Base-by-base conservation (phyloP, 2,113 vertebrate genomes). In the Sebastes fasciatus region DNA sequence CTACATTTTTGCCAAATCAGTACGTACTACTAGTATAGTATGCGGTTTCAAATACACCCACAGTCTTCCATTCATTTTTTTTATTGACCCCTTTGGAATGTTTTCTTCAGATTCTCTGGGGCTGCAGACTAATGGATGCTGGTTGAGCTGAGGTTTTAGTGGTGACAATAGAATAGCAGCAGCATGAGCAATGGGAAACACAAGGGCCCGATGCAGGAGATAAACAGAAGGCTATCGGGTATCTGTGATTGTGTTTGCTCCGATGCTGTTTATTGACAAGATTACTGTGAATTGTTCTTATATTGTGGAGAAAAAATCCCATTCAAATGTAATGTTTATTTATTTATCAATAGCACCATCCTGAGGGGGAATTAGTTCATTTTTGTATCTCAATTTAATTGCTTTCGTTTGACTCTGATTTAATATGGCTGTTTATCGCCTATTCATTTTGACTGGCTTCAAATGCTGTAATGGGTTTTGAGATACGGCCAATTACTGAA, bases 391-490 rank as follows among this genome's bases (percentile, higher is more conserved):
- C 34, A 48, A 8, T 57, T 13, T 10, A 8, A 54, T 16, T 34
- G 2, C 60, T 19, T 62, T 34, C 2, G 61, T 54, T 61, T 61
- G 10, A 11, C 2, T 26, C 5, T 55, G 58, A 72, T 43, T 77
- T 65, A 51, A 40, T 1, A 43, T 58, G 7, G 10, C 42, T 2
- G 2, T 84, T 72, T 14, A 75, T 68, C 12, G 8, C 14, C 12
- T 43, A 49, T 73, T 76, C 0, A 58, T 61, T 82, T 68, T 43
- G 19, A 84, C 57, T 46, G 10, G 13, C 45, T 74, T 51, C n/a
- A 62, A 34, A 34, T 16, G 34, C 60, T 62, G 40, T 70, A 9
- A 46, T 57, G 9, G 42, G 60, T 45, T 77, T 75, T 71, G 8
- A 77, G 62, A 62, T 61, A 45, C 8, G 8, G 6, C 23, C 70